Percentiles rank a stretch among this genome's conserved stretches.
Evolutionary conservation across 2,113 vertebrate genomes (phyloP).

Genomic region (Lamprologus sp.): DNA sequence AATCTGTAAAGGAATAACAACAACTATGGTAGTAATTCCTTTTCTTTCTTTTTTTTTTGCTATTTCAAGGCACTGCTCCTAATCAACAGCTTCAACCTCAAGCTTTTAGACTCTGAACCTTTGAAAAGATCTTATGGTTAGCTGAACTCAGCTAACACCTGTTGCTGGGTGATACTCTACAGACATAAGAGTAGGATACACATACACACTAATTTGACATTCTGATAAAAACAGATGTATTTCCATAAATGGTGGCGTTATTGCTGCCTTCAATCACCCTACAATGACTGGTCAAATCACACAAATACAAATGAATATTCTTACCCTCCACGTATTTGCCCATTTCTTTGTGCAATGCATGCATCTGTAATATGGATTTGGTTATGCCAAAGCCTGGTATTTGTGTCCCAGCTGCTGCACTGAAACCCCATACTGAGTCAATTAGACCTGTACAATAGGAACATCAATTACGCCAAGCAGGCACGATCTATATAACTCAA

Average conservation of each 20-base stretch:
- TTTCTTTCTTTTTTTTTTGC: fast-evolving
- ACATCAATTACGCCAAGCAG: slow-evolving; percentile 41
- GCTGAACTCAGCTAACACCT: not conserved
- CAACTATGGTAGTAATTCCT: not conserved
- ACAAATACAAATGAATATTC: not conserved
- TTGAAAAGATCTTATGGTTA: not conserved
- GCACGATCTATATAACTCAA: slow-evolving; percentile 47
- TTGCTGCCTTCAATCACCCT: not conserved
- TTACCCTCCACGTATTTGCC: not conserved
- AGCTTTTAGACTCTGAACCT: not conserved
- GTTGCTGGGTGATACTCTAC: not conserved
- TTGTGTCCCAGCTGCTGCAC: slow-evolving; percentile 2
- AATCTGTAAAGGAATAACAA: not conserved
- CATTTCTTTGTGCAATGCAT: not conserved
- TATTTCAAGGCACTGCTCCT: not conserved
- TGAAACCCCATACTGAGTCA: slow-evolving; percentile 32
- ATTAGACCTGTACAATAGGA: slow-evolving; percentile 39
- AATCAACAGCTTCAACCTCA: not conserved
- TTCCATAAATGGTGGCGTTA: not conserved
- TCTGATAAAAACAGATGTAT: not conserved
- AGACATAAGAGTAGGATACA: not conserved
- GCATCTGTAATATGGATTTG: not conserved
- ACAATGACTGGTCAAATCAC: not conserved
- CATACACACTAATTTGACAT: not conserved
- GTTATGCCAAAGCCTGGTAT: not conserved